Conservation (phyloP, 2,888 invertebrate species). For the Phlogophora meticulosa region DNA sequence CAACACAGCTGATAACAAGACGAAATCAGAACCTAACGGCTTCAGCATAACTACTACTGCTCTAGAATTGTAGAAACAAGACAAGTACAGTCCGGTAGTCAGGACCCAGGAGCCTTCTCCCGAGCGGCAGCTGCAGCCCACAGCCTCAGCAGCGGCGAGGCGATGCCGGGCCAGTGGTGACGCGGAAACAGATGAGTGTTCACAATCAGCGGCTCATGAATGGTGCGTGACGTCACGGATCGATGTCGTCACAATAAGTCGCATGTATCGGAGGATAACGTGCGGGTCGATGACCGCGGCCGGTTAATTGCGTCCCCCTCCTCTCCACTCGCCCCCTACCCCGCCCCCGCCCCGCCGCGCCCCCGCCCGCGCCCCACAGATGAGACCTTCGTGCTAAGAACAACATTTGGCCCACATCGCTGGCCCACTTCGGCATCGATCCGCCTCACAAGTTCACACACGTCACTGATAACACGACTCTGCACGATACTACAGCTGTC, state of each 20-base stretch:
- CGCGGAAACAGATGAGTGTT: constrained; percentile 14
- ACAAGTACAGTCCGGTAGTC: too few species aligned
- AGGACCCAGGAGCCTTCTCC: neutral
- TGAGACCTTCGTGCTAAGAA: constrained; percentile 77
- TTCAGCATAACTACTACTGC: too few species aligned
- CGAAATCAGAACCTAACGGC: too few species aligned
- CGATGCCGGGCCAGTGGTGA: neutral
- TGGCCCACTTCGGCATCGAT: constrained; percentile 82
- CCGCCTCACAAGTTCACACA: constrained; percentile 81
- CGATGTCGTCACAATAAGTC: constrained; percentile 71
- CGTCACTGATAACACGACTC: constrained; percentile 53
- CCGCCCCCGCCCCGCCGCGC: constrained; percentile 17
- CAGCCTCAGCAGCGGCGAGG: neutral
- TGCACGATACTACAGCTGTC: constrained; percentile 37
- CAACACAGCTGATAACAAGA: too few species aligned
- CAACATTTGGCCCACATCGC: constrained; percentile 67
- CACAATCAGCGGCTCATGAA: constrained; percentile 57
- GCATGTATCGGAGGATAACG: constrained; percentile 70
- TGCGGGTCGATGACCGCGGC: constrained; percentile 84
- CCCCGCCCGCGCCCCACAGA: constrained; percentile 33
- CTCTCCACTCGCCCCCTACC: constrained; percentile 31
- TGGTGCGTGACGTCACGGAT: constrained; percentile 67
- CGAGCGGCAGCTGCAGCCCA: neutral
- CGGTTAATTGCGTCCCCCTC: constrained; percentile 82
- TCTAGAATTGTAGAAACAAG: too few species aligned